Evolutionary conservation across 2,888 invertebrate genomes (phyloP).

Genomic region (Romanomermis culicivorax): DNA sequence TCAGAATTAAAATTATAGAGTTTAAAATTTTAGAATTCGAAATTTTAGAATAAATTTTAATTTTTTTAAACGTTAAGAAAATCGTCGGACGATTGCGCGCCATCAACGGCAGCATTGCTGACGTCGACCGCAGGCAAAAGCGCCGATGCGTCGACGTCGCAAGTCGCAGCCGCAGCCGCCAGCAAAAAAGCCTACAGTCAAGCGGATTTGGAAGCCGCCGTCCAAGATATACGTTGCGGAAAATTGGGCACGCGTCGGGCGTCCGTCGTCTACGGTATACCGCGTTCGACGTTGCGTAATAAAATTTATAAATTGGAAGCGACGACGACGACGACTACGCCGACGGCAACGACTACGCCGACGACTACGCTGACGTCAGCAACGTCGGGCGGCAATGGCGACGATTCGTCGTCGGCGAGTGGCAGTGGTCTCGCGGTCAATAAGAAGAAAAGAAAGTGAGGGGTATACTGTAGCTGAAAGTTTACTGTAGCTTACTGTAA

Average conservation of each 20-base stretch:
- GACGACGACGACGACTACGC: neutral
- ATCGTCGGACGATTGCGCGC: neutral
- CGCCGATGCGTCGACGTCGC: neutral
- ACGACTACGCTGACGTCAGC: neutral
- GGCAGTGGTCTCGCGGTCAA: neutral
- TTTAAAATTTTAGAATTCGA: too few species aligned
- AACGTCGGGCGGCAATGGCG: neutral
- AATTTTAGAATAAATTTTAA: too few species aligned
- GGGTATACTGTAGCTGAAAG: too few species aligned
- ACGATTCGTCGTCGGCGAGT: neutral
- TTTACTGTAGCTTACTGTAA: too few species aligned
- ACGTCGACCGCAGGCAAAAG: neutral
- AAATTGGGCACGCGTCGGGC: constrained; percentile 76
- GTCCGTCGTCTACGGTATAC: constrained; percentile 83
- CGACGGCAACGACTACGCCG: neutral
- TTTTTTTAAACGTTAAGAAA: too few species aligned
- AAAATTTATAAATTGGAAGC: constrained; percentile 43
- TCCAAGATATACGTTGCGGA: constrained; percentile 75
- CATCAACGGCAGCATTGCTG: neutral
- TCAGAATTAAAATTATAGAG: too few species aligned
- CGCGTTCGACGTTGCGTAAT: constrained; percentile 80
- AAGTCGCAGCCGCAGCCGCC: neutral
- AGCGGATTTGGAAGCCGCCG: constrained; percentile 69
- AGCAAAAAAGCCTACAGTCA: neutral
- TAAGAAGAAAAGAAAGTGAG: too few species aligned